Base-by-base conservation (phyloP, 2,113 vertebrate species). In the Thunnus maccoyii region DNA sequence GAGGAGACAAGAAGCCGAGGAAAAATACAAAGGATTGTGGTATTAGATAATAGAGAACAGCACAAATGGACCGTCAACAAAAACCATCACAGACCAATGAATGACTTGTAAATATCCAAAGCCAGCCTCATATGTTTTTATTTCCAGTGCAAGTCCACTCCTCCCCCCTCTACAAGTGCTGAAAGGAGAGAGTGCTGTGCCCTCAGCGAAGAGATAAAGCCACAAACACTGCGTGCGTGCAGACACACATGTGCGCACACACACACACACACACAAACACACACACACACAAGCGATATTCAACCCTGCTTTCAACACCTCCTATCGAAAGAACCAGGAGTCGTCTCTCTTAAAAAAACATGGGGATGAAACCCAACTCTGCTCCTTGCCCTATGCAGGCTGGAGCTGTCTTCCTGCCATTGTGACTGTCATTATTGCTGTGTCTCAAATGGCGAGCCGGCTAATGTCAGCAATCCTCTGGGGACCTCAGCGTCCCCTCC, bases 261-360 rank as follows among this genome's bases (percentile, higher is more conserved):
- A 61, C 77, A 52, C 18, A 22, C 67, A 56, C 73, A 52, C 65
- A 51, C 66, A n/a, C 72, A 52, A 36, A 72, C 68, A 48, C 61
- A 68, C 76, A 32, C 82, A 68, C 81, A 61, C 77, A 52, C 18
- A 22, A 17, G 27, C 57, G 84, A 93, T 77, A 92, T 91, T 89
- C 86, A 92, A 91, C 47, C 86, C 79, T 41, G 86, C 91, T 93
- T 92, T 94, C 92, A 93, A 92, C 92, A 93, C 90, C 91, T 94
- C 82, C 80, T 82, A 83, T 92, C 84, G 57, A 93, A 91, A 92
- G 88, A 84, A 91, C 65, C 66, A 57, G 88, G 89, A 91, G 88
- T 91, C 83, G 78, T 88, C 88, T 89, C 85, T 82, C 83, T 86
- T 87, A 90, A 90, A 93, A 89, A 93, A 89, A 92, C 91, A 92